A percentile compares a stretch with the other conserved stretches of the same genome.
These are phyloP conservation scores for Steinernema hermaphroditum DNA, from an alignment of 2,888 invertebrate genomes.

Conservation along the genomic window DNA sequence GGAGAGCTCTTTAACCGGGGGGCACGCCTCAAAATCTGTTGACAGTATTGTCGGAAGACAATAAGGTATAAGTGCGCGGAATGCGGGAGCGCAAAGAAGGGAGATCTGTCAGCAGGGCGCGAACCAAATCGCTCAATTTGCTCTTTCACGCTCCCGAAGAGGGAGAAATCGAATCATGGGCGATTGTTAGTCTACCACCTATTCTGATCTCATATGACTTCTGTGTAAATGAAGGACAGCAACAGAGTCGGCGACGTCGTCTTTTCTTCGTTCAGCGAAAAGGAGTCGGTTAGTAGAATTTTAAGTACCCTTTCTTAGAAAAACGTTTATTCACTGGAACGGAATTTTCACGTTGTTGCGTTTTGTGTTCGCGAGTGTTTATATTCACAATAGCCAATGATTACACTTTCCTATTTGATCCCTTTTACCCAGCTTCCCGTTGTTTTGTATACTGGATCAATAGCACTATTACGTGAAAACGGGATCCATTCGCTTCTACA, in stretches of 20 bases:
- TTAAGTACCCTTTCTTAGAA: too few species aligned
- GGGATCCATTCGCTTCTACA: too few species aligned
- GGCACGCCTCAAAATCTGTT: neutral
- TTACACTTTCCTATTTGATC: too few species aligned
- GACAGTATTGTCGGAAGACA: slow-evolving; percentile 17
- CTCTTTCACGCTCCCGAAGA: slow-evolving; percentile 21
- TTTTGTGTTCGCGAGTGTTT: too few species aligned
- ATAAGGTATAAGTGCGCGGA: neutral
- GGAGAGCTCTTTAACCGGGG: neutral
- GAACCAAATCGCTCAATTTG: neutral
- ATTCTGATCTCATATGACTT: too few species aligned
- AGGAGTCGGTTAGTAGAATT: neutral
- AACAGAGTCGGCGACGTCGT: neutral
- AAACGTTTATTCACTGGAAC: too few species aligned
- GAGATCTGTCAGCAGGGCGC: slow-evolving; percentile 19
- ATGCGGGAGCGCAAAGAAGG: neutral
- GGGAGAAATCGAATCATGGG: slow-evolving; percentile 13
- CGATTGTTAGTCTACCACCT: slow-evolving; percentile 4
- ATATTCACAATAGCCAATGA: too few species aligned
- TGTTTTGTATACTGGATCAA: too few species aligned
- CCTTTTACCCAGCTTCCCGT: too few species aligned
- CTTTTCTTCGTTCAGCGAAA: neutral
- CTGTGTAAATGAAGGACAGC: neutral
- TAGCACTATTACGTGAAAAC: too few species aligned
- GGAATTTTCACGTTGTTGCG: too few species aligned